Evolutionary conservation across 2,113 vertebrate genomes (phyloP).

Genomic region (Tonatia bakeri): DNA sequence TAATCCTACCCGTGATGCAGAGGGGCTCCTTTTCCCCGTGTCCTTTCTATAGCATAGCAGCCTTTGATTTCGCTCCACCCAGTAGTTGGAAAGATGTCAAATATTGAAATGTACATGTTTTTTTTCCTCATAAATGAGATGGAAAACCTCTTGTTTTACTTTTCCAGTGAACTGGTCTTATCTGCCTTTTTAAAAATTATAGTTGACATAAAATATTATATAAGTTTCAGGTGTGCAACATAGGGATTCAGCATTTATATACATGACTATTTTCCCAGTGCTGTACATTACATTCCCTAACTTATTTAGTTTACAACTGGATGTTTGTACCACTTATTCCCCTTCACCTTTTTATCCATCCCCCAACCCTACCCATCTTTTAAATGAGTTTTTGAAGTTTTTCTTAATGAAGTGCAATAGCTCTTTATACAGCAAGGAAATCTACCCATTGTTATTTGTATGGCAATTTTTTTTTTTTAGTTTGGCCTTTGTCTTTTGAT

Average conservation of each 20-base stretch:
- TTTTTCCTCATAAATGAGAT: not conserved
- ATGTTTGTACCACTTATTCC: not conserved
- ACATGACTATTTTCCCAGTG: not conserved
- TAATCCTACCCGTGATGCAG: not conserved
- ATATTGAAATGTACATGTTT: not conserved
- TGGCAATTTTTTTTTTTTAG: not conserved
- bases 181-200: not conserved
- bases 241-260: not conserved
- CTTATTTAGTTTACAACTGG: not conserved
- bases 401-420: not conserved
- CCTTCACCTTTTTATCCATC: not conserved
- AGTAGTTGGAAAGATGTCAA: not conserved
- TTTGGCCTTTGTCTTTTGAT: slow-evolving; percentile 1
- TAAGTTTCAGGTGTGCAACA: not conserved
- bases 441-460: not conserved
- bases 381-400: not conserved
- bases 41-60: not conserved
- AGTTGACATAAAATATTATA: not conserved
- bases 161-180: not conserved
- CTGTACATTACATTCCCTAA: not conserved
- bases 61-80: not conserved
- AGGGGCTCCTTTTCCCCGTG: not conserved
- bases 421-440: not conserved
- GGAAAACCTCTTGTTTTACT: not conserved
- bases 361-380: not conserved